Percentiles rank a stretch among this genome's conserved stretches.
These are phyloP conservation scores for Eledone cirrhosa DNA, from an alignment of 2,888 invertebrate genomes.

Conservation along the genomic window DNA sequence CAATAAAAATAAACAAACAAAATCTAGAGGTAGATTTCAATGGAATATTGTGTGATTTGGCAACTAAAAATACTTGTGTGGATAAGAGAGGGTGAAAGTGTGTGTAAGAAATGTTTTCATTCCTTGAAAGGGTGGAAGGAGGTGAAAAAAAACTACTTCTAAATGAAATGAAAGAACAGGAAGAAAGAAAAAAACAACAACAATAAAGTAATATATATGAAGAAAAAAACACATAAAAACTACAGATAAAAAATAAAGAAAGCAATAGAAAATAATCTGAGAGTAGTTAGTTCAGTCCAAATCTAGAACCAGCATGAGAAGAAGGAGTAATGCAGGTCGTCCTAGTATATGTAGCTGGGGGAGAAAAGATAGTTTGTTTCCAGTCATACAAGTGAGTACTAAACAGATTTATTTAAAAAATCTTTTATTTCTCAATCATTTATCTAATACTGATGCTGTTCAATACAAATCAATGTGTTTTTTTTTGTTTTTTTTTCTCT, in stretches of 20 bases:
- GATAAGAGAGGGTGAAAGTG: no score
- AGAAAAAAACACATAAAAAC: neutral
- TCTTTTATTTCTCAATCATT: neutral
- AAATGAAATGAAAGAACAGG: neutral
- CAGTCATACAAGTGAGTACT: neutral
- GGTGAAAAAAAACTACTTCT: neutral
- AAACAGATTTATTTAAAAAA: neutral
- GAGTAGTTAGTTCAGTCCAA: constrained; percentile 20
- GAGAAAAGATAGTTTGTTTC: constrained; percentile 21
- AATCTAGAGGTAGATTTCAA: no score
- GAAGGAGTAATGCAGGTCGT: constrained; percentile 18
- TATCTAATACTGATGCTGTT: no score
- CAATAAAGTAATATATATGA: neutral
- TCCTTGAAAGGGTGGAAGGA: neutral
- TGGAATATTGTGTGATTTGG: no score
- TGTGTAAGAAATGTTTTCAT: no score
- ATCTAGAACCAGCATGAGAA: constrained; percentile 18
- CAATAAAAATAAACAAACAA: no score
- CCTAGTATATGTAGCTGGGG: constrained; percentile 14
- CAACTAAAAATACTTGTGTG: no score
- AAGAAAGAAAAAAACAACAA: neutral
- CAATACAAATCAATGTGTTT: no score
- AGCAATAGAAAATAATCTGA: neutral
- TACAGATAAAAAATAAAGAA: neutral
- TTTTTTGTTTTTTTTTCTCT: no score